Evolutionary conservation across 2,113 vertebrate genomes (phyloP), one percentile per base, ranked within the genome.

Genomic region (Amphilophus citrinellus): DNA sequence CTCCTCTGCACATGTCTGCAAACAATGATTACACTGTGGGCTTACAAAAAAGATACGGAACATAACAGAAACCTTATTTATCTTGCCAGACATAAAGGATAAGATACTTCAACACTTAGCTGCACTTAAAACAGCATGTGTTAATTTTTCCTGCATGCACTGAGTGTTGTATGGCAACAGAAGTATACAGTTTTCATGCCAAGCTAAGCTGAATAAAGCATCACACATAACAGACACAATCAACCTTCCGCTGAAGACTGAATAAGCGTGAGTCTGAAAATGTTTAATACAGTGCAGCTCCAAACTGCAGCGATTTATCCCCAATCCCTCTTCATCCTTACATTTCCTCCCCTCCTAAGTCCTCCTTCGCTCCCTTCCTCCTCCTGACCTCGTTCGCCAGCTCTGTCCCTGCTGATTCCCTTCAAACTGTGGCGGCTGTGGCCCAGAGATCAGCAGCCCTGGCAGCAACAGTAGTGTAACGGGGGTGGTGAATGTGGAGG

Each of bases 381-480:
- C 75, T 83, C 82, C 56, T 84, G 88, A 87, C 89, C 87, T 86
- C 56, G 73, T 78, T 85, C 61, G 32, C 79, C 61, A 73, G 61
- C 37, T 73, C 84, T 80, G 73, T 83, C 78, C 68, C 71, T 9
- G 42, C 60, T 88, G 68, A 86, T 83, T 87, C 63, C 85, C 66
- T 59, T 84, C 86, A 75, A 57, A 24, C 78, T 11, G 77, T 63
- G 61, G 75, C 20, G 88, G 20, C 71, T 79, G 78, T 13, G 80
- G 85, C 76, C 80, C 68, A 57, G 53, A 76, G 88, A 87, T 82
- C 83, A 89, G 83, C 87, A n/a, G 61, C 76, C 30, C 77, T 63
- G 63, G 73, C 76, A 79, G 81, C 39, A 73, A 10, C 79, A 78
- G 60, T 15, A 47, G 61, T 8, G 82, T 44, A 60, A 62, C 37